Conservation (phyloP, 1,140 invertebrate genomes). For the Helicoverpa zea region DNA sequence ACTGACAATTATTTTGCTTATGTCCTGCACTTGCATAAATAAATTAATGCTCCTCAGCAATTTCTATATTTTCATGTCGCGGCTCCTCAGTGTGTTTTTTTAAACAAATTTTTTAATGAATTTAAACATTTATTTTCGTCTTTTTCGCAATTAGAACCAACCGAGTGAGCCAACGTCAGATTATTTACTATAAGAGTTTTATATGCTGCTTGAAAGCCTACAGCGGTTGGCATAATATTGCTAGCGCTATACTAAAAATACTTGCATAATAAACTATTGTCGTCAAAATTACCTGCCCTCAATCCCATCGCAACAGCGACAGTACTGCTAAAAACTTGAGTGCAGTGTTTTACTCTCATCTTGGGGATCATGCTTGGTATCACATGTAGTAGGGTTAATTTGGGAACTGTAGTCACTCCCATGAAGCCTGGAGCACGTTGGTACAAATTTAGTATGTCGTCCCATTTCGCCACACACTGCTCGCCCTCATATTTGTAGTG, state of each 20-base stretch:
- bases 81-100: too few relatives aligned
- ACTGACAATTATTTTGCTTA: neutral
- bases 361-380: conserved; percentile 41
- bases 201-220: neutral
- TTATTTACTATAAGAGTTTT: neutral
- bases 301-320: conserved; percentile 38
- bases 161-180: neutral
- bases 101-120: too few relatives aligned
- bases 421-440: neutral
- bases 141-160: neutral
- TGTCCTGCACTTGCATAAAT: neutral
- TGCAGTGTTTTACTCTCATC: conserved; percentile 49
- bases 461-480: conserved; percentile 47
- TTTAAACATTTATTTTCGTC: neutral
- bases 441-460: conserved; percentile 29
- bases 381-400: conserved; percentile 44
- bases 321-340: conserved; percentile 47
- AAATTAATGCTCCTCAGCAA: too few relatives aligned
- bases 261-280: neutral
- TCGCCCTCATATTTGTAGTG: conserved; percentile 10
- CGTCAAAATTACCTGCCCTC: neutral
- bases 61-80: too few relatives aligned
- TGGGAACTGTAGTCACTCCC: neutral
- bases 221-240: neutral
- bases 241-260: neutral